Conservation (phyloP, 2,113 vertebrate species). For the Ciconia maguari region DNA sequence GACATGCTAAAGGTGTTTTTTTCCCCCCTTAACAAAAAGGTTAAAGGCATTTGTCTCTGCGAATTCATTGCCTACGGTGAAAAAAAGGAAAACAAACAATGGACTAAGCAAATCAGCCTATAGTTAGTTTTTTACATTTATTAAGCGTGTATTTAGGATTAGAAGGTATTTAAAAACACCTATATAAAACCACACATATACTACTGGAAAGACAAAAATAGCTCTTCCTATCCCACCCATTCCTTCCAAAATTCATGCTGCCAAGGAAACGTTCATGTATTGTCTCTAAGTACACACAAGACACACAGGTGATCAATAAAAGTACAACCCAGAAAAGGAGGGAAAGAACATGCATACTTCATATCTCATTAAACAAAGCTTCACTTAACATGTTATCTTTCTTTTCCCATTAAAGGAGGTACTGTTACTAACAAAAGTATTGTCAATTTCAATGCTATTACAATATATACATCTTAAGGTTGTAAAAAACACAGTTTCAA, state of each 20-base stretch:
- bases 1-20: neutral
- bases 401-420: neutral
- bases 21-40: neutral
- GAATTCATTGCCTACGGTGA: neutral
- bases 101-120: neutral
- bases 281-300: neutral
- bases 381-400: neutral
- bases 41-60: neutral
- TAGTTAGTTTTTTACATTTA: neutral
- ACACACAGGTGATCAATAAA: neutral
- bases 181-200: neutral
- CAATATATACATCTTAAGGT: neutral
- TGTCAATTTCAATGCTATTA: neutral
- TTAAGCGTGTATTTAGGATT: neutral
- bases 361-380: neutral
- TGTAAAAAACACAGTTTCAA: neutral
- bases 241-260: neutral
- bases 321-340: neutral
- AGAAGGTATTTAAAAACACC: neutral
- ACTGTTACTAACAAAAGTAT: neutral
- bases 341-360: neutral
- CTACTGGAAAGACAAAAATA: neutral
- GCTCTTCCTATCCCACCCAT: neutral
- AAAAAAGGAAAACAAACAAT: neutral
- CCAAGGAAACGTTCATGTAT: neutral